Conservation (phyloP, 2,888 invertebrate genomes). For the Scaptomyza cyrtandrae region DNA sequence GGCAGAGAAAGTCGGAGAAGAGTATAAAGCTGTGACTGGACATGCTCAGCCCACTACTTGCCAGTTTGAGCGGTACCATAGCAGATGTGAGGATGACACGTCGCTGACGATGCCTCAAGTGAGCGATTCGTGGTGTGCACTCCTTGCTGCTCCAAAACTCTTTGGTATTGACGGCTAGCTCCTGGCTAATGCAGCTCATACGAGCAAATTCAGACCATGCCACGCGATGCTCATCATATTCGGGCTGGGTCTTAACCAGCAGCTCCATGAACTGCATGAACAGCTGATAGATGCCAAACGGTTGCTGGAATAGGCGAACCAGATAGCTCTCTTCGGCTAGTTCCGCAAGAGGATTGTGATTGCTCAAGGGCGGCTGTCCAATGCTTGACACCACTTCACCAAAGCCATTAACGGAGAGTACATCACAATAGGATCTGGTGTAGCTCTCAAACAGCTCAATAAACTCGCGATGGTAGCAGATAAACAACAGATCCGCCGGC, state of each 20-base stretch:
- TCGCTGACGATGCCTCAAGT: slow-evolving; percentile 87
- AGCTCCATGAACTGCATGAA: slow-evolving; percentile 81
- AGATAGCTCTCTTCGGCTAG: slow-evolving; percentile 69
- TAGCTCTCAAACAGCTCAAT: slow-evolving; percentile 90
- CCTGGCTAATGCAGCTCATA: slow-evolving; percentile 80
- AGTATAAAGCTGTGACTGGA: slow-evolving; percentile 92
- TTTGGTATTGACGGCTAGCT: slow-evolving; percentile 81
- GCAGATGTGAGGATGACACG: slow-evolving; percentile 92
- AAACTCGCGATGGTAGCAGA: slow-evolving; percentile 90
- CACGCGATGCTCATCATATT: slow-evolving; percentile 76
- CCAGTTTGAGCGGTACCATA: slow-evolving; percentile 88
- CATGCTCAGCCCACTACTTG: slow-evolving; percentile 88
- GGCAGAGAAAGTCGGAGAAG: slow-evolving; percentile 92
- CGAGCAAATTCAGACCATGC: slow-evolving; percentile 81
- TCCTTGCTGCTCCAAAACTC: slow-evolving; percentile 84
- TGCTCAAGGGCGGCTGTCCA: slow-evolving; percentile 70
- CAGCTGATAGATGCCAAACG: slow-evolving; percentile 80
- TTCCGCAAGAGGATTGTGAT: slow-evolving; percentile 53
- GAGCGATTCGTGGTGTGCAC: slow-evolving; percentile 80
- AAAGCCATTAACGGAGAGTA: slow-evolving; percentile 90
- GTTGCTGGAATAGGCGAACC: slow-evolving; percentile 78
- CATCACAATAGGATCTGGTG: slow-evolving; percentile 89
- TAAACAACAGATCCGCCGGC: slow-evolving; percentile 88
- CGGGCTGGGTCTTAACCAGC: slow-evolving; percentile 69
- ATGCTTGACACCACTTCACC: slow-evolving; percentile 87